phyloP scores from a whole-genome alignment of 2,888 invertebrate species.

The Cerastis rubricosa region DNA sequence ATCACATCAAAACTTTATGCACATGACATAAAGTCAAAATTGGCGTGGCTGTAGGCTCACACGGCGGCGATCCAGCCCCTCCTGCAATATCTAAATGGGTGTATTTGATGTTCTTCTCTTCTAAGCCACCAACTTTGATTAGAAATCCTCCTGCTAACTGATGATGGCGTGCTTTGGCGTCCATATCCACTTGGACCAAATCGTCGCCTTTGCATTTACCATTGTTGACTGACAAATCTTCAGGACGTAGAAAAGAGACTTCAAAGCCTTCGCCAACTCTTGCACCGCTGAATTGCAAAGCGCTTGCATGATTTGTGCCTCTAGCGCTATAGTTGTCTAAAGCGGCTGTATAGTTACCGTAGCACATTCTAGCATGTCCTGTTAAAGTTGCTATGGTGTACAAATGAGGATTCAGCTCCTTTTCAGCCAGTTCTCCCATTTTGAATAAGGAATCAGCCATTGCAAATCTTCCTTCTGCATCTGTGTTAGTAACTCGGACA shows the following conservation, averaged over 20 bases:
- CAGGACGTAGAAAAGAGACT: slow-evolving; percentile 93
- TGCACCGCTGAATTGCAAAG: slow-evolving; percentile 93
- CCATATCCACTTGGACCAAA: slow-evolving; percentile 89
- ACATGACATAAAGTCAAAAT: slow-evolving; percentile 91
- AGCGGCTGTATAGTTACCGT: slow-evolving; percentile 93
- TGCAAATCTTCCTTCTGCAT: slow-evolving; percentile 97
- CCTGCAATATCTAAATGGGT: slow-evolving; percentile 95
- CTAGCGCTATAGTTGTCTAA: slow-evolving; percentile 94
- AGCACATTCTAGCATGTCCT: slow-evolving; percentile 93
- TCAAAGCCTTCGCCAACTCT: slow-evolving; percentile 94
- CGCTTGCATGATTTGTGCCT: slow-evolving; percentile 89
- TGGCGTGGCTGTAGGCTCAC: slow-evolving; percentile 93
- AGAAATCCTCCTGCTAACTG: slow-evolving; percentile 92
- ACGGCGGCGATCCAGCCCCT: slow-evolving; percentile 92
- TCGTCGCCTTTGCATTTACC: slow-evolving; percentile 95
- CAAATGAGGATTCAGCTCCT: slow-evolving; percentile 94
- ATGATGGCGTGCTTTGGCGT: slow-evolving; percentile 86
- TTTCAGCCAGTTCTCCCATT: slow-evolving; percentile 88
- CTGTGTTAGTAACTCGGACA: slow-evolving; percentile 96
- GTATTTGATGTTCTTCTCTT: slow-evolving; percentile 95
- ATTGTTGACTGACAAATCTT: slow-evolving; percentile 92
- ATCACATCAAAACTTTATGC: slow-evolving; percentile 82
- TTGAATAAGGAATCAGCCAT: slow-evolving; percentile 95
- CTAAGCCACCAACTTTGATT: slow-evolving; percentile 95
- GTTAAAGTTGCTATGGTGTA: slow-evolving; percentile 97